Evolutionary conservation across 2,888 invertebrate species (phyloP), one percentile per base, ranked within the genome.

Genomic region (Chymomyza fuscimana): DNA sequence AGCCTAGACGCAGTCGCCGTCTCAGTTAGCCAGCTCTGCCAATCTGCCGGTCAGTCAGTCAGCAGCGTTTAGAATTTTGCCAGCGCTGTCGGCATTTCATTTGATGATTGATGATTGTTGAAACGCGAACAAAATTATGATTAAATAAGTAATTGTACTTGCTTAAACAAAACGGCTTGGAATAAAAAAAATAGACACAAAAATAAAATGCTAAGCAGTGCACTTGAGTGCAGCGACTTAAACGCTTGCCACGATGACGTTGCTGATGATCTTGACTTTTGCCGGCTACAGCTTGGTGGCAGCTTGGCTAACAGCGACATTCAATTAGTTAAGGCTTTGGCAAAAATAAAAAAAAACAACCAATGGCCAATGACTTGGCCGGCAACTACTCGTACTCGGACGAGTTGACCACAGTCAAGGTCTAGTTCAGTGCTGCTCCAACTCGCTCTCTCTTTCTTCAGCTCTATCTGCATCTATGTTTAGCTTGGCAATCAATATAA

Each of bases 71-170:
- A 79, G 85, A 79, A 76, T 79, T 77, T 76, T 77, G 73, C 69
- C 76, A 66, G 76, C 76, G 83, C 85, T 80, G 82, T 79, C 88
- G 89, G 88, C 86, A 86, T 82, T 86, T 89, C 85, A 88, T 87
- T 89, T 84, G 82, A 89, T 90, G 90, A 90, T 90, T 89, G 90
- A 90, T 90, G 90, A 89, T 88, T 89, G 88, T 80, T 86, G 89
- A 88, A 89, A 89, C 88, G 88, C 87, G 89, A 88, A 88, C 83
- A 82, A 88, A 86, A 89, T 87, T 89, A 89, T 89, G 89, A 89
- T 89, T 88, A 88, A 89, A 89, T 89, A 89, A 89, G 88, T 87
- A 89, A 89, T 86, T 87, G 89, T 84, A 78, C 80, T 46, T 19
- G 58, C 56, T 76, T 82, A 79, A 88, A 81, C 87, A 86, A 84